A percentile compares a stretch with the other conserved stretches of the same genome.
Conservation (phyloP, 2,797 vertebrate species). For the Catharus ustulatus region DNA sequence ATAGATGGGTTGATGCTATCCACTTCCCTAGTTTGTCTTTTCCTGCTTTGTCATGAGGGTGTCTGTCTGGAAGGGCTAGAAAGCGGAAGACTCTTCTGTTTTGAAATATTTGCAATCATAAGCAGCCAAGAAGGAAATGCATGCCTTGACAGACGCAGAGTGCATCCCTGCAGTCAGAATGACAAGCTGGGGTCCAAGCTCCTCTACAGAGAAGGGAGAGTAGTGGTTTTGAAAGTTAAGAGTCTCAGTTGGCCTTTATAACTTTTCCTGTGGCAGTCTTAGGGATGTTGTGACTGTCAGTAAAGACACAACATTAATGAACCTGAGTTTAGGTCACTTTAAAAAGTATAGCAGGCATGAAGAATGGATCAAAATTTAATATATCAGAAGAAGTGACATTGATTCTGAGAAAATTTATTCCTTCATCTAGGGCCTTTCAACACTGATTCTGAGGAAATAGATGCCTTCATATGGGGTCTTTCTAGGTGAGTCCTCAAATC, state of each 20-base stretch:
- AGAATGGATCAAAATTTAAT: neutral
- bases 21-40: conserved; percentile 35
- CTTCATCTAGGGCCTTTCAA: neutral
- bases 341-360: neutral
- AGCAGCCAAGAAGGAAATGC: neutral
- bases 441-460: neutral
- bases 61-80: conserved; percentile 5
- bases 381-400: neutral
- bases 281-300: neutral
- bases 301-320: neutral
- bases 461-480: neutral
- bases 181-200: neutral
- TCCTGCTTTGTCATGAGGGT: conserved; percentile 25
- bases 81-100: neutral
- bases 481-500: neutral
- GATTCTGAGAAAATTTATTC: neutral
- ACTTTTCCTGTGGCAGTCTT: neutral
- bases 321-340: neutral
- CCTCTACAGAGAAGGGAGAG: neutral
- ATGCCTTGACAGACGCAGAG: neutral
- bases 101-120: neutral
- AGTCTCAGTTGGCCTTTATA: neutral
- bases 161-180: neutral
- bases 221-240: neutral
- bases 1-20: conserved; percentile 3